Percentiles rank a stretch among this genome's conserved stretches.
Conservation (phyloP, 2,888 invertebrate genomes). For the Cinara cedri region DNA sequence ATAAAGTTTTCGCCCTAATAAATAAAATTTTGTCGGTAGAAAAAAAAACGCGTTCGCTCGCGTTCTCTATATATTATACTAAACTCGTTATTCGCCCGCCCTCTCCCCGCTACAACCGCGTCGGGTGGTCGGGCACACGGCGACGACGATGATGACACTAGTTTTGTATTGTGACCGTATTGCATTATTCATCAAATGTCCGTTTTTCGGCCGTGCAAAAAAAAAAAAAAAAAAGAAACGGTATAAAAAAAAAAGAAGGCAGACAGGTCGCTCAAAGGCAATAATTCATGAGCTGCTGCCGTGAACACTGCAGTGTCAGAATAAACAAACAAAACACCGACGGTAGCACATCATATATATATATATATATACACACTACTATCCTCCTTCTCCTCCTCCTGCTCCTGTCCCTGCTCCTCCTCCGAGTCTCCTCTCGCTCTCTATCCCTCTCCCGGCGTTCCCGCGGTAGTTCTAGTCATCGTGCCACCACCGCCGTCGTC, state of each 20-base stretch:
- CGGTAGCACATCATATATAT: neutral
- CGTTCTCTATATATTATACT: too few species aligned
- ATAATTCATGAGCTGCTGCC: conserved; percentile 53
- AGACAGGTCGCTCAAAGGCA: conserved; percentile 54
- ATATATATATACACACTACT: neutral
- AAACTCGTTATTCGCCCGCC: too few species aligned
- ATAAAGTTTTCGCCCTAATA: too few species aligned
- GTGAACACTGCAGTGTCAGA: conserved; percentile 36
- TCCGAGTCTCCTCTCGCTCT: neutral
- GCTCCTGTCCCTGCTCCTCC: neutral
- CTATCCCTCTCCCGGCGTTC: too few species aligned
- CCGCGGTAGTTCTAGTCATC: neutral
- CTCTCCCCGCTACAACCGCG: too few species aligned
- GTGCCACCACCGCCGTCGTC: too few species aligned
- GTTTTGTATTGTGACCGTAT: conserved; percentile 50
- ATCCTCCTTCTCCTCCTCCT: neutral
- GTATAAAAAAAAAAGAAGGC: conserved; percentile 37
- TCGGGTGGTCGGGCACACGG: too few species aligned
- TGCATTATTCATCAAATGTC: conserved; percentile 55
- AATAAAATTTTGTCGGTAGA: too few species aligned
- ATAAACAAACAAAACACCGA: conserved; percentile 51
- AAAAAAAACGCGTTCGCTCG: too few species aligned
- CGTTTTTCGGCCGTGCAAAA: conserved; percentile 26
- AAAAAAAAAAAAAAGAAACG: conserved; percentile 26
- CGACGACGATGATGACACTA: conserved; percentile 40